Base-by-base conservation (phyloP, 1,140 invertebrate genomes). In the Euura lappo region DNA sequence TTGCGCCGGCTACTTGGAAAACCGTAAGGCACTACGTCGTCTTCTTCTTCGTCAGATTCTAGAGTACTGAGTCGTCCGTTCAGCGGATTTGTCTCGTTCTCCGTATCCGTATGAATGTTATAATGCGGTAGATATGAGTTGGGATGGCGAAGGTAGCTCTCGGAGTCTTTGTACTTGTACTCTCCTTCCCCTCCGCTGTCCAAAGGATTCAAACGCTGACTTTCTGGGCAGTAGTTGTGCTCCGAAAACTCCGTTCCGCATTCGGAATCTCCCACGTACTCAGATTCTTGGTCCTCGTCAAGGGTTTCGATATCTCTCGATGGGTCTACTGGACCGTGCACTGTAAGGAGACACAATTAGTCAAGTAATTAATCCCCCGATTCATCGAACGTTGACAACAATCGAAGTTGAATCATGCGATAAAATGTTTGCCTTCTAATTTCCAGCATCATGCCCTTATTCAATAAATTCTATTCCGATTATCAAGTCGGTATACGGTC, bases 101-200 rank as follows among this genome's bases (percentile, higher is more conserved):
- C 93, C 72, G 89, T 91, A 83, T 91, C 92, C 79, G 91, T 92
- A 79, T 91, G 91, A 73, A 93, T 91, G 80, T 91, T 93, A 80
- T 93, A 93, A 73, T 90, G 89, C 60, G 95, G 95, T 79, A 97
- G 89, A 87, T 97, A 97, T 70, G 93, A 92, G 86, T 96, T 94
- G 66, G 94, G 94, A 89, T 96, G 94, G 75, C 93, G 90, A 77
- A 94, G 87, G 84, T 95, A 95, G 82, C 93, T 92, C 76, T 92
- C 92, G 72, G 92, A 89, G 74, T 79, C 88, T 79, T 84, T 90
- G 82, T 84, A 87, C 71, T 85, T 88, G 74, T 87, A 88, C 45
- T 88, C 86, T 6, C 83, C 91, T 79, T 92, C 91, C 76, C 90
- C 91, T 72, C 91, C 91, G 84, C 90, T 91, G 80, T 92, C 90